Evolutionary conservation across 2,113 vertebrate genomes (phyloP).

Genomic region (Aviceda subcristata): DNA sequence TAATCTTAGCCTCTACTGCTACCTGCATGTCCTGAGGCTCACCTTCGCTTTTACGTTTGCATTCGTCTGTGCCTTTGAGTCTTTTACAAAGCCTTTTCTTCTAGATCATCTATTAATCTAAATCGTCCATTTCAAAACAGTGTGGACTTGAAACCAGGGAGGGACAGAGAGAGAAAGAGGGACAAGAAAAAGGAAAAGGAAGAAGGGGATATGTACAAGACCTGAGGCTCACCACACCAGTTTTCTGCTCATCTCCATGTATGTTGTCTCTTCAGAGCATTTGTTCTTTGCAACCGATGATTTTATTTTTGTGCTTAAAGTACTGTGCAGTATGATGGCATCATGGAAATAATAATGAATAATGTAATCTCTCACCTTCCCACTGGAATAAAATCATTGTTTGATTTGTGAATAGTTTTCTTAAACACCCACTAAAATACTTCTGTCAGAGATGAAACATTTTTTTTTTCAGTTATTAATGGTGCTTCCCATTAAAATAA

Average conservation of each 20-base stretch:
- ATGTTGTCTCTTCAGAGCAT: background rate
- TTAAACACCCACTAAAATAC: background rate
- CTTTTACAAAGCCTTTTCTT: background rate
- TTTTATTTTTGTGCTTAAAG: background rate
- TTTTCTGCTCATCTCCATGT: background rate
- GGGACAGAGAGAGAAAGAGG: background rate
- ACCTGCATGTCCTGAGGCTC: background rate
- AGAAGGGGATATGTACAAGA: background rate
- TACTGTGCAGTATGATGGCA: background rate
- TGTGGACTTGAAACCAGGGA: background rate
- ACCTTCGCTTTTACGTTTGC: background rate
- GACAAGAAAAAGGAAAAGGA: background rate
- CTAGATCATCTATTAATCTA: background rate
- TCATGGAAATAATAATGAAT: slow-evolving; percentile 9
- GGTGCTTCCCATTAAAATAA: background rate
- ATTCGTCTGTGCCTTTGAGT: background rate
- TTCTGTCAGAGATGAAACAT: background rate
- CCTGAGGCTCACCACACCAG: background rate
- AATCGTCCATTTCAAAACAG: background rate
- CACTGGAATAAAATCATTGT: background rate
- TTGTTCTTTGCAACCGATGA: background rate
- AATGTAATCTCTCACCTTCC: background rate
- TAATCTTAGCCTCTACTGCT: background rate
- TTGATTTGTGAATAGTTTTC: slow-evolving; percentile 25
- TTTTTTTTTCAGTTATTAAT: background rate